phyloP scores from a whole-genome alignment of 2,797 vertebrate species.

The Oophaga sylvatica region DNA sequence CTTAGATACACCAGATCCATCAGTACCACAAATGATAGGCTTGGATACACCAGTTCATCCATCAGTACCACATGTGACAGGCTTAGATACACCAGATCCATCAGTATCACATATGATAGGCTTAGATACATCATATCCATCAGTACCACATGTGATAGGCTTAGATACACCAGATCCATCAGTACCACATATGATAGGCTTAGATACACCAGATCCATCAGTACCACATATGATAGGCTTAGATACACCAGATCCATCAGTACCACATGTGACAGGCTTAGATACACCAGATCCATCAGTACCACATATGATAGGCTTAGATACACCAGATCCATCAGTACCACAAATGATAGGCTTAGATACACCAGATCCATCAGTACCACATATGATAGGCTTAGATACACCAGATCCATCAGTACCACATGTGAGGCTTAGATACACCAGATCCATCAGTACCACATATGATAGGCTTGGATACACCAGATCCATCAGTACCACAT shows the following conservation, averaged over 20 bases:
- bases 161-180: background rate
- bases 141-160: too few relatives aligned
- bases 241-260: background rate
- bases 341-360: background rate
- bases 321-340: background rate
- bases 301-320: background rate
- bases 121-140: too few relatives aligned
- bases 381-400: background rate
- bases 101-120: too few relatives aligned
- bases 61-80: too few relatives aligned
- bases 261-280: background rate
- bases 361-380: background rate
- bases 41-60: too few relatives aligned
- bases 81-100: too few relatives aligned
- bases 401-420: too few relatives aligned
- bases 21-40: too few relatives aligned
- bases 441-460: too few relatives aligned
- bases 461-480: background rate
- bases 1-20: background rate
- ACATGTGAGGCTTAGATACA: too few relatives aligned
- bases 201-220: background rate
- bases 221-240: background rate
- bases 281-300: background rate
- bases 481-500: background rate
- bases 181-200: background rate